Evolutionary conservation across 2,113 vertebrate species (phyloP).

Genomic region (Gadus chalcogrammus): DNA sequence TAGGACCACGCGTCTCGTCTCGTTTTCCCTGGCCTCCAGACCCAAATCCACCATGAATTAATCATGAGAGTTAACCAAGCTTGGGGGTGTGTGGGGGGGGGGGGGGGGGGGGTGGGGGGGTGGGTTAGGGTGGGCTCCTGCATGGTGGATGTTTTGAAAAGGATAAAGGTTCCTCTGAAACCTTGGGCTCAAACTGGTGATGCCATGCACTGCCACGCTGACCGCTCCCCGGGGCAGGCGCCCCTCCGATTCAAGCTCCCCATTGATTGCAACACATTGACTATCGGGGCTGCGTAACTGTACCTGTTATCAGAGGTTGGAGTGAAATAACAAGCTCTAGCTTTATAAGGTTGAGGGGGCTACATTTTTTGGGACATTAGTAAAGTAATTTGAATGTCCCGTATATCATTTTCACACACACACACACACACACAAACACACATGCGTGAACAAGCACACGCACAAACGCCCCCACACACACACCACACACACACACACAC

Average conservation of each 20-base stretch:
- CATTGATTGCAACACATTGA: slow-evolving; percentile 5
- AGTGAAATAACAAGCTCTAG: not conserved
- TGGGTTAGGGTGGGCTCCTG: slow-evolving; percentile 26
- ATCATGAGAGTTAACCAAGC: slow-evolving; percentile 77
- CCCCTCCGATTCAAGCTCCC: slow-evolving; percentile 69
- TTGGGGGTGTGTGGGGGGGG: slow-evolving; percentile 38
- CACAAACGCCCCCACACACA: no score
- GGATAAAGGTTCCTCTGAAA: slow-evolving; percentile 62
- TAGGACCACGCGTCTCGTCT: slow-evolving; percentile 57
- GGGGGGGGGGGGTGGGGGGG: no score
- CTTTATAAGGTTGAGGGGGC: not conserved
- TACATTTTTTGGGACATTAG: no score
- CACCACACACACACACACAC: no score
- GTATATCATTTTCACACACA: no score
- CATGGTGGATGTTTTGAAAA: slow-evolving; percentile 28
- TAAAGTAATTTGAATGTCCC: no score
- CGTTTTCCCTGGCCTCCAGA: slow-evolving; percentile 59
- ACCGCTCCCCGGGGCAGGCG: slow-evolving; percentile 55
- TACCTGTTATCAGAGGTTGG: not conserved
- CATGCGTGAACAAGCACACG: no score
- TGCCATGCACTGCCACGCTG: slow-evolving; percentile 53
- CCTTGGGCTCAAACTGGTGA: slow-evolving; percentile 63
- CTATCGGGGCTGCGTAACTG: not conserved
- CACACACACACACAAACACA: no score
- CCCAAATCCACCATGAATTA: slow-evolving; percentile 79